Evolutionary conservation across 2,113 vertebrate species (phyloP).

Genomic region (Ammodytes marinus): DNA sequence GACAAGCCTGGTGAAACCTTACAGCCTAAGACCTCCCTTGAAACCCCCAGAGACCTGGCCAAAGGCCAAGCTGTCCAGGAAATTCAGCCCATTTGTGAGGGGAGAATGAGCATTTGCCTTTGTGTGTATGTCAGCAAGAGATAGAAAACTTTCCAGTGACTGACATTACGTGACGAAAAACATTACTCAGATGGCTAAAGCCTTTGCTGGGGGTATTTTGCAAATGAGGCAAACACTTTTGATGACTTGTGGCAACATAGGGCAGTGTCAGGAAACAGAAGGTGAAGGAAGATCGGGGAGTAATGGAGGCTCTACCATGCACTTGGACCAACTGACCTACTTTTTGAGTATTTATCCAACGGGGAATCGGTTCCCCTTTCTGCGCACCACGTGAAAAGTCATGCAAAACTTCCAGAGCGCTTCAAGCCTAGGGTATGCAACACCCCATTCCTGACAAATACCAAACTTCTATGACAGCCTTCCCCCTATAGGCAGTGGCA

Average conservation of each 20-base stretch:
- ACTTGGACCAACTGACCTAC: constrained; percentile 62
- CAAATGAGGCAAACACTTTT: constrained; percentile 6
- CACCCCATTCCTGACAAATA: constrained; percentile 20
- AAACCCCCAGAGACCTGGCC: constrained; percentile 50
- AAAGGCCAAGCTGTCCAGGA: constrained; percentile 59
- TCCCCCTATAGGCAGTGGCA: neutral
- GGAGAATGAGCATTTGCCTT: constrained; percentile 11
- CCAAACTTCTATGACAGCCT: constrained; percentile 2
- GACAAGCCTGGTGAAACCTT: constrained; percentile 33
- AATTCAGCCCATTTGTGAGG: constrained; percentile 52
- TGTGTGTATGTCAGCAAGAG: constrained; percentile 13
- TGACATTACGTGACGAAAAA: constrained; percentile 1
- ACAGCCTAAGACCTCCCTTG: constrained; percentile 39
- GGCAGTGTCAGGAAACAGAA: constrained; percentile 14
- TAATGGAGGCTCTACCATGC: constrained; percentile 9
- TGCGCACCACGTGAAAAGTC: constrained; percentile 41
- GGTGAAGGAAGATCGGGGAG: neutral
- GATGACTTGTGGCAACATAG: neutral
- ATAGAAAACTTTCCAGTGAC: constrained; percentile 34
- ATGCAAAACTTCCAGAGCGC: constrained; percentile 44
- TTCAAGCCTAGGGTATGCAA: neutral
- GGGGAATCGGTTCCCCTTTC: constrained; percentile 33
- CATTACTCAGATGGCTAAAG: neutral
- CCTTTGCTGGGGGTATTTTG: neutral
- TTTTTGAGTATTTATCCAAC: constrained; percentile 46